Percentiles rank a stretch among this genome's conserved stretches.
Conservation (phyloP, 2,113 vertebrate species). For the Connochaetes taurinus region DNA sequence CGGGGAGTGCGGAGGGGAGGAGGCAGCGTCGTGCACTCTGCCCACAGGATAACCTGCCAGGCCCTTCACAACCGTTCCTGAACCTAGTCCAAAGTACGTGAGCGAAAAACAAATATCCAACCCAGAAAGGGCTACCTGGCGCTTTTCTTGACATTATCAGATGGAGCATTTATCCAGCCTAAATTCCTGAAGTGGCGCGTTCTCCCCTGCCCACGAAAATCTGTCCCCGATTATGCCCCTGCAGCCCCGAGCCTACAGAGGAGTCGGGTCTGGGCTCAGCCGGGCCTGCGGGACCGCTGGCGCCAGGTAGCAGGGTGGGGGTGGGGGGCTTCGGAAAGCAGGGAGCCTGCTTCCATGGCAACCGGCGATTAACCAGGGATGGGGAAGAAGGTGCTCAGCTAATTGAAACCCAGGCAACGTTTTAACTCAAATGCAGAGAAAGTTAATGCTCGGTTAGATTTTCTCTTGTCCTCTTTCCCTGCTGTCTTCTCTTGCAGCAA, state of each 20-base stretch:
- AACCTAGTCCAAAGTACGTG: background rate
- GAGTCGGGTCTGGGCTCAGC: background rate
- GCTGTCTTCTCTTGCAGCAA: background rate
- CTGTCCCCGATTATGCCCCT: background rate
- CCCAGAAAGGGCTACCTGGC: too few relatives aligned
- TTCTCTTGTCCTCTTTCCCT: background rate
- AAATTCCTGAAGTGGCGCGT: background rate
- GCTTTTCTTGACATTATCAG: background rate
- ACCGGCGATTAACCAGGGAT: background rate
- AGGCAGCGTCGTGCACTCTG: background rate
- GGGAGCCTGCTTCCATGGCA: slow-evolving; percentile 30
- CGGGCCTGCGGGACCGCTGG: accelerated
- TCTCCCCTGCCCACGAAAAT: background rate
- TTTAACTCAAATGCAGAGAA: background rate
- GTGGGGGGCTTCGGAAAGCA: background rate
- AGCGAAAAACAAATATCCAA: background rate
- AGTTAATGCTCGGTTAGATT: background rate
- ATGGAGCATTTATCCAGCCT: background rate
- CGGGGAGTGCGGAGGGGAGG: accelerated
- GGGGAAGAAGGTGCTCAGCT: background rate
- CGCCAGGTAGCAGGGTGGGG: background rate
- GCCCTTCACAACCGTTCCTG: background rate
- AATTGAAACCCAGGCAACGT: slow-evolving; percentile 16
- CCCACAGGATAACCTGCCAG: accelerated
- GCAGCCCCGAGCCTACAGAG: background rate